These are phyloP conservation scores for Penaeus japonicus DNA, from an alignment of 1,140 invertebrate genomes.

Conservation along the genomic window DNA sequence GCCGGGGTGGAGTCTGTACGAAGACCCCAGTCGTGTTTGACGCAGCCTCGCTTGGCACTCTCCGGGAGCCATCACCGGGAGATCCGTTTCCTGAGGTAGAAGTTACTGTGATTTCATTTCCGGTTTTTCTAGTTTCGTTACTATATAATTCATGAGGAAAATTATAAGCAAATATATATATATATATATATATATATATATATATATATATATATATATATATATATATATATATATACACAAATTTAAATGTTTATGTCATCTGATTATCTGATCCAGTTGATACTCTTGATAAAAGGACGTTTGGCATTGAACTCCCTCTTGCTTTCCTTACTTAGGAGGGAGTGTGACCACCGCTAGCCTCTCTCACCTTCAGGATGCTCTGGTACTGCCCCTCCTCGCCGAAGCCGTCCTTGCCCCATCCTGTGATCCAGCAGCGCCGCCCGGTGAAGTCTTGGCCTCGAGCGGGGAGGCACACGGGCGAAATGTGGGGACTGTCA, in stretches of 20 bases:
- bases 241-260: not conserved
- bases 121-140: not conserved
- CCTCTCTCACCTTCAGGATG: conserved; percentile 68
- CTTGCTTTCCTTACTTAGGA: not conserved
- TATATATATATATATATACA: not conserved
- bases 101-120: conserved; percentile 85
- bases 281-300: too few relatives aligned
- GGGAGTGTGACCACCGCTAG: too few relatives aligned
- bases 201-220: not conserved
- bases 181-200: not conserved
- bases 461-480: conserved; percentile 73
- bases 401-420: conserved; percentile 81
- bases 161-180: not conserved
- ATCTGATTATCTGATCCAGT: too few relatives aligned
- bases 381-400: conserved; percentile 71
- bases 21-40: conserved; percentile 55
- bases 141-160: not conserved
- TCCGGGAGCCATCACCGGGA: conserved; percentile 42
- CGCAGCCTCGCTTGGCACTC: conserved; percentile 53
- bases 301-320: not conserved
- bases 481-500: conserved; percentile 74
- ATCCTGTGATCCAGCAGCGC: conserved; percentile 78
- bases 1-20: conserved; percentile 65
- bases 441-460: conserved; percentile 71
- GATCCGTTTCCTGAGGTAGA: conserved; percentile 72